These are phyloP conservation scores for Tragopan temminckii DNA, from an alignment of 2,797 vertebrate species.

Conservation along the genomic window DNA sequence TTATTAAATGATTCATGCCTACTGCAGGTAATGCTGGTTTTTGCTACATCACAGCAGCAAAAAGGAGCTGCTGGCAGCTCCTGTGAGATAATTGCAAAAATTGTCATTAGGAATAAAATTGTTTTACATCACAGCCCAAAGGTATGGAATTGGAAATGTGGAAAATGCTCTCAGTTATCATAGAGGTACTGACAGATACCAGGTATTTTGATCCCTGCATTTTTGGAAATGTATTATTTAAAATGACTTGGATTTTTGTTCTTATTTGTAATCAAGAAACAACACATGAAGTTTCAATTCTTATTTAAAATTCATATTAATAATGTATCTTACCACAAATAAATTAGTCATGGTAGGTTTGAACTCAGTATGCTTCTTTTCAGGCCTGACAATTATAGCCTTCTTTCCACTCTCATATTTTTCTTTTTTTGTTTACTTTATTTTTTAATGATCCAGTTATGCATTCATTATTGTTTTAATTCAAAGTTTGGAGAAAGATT, in stretches of 20 bases:
- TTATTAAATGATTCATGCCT: background rate
- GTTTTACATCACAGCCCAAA: conserved; percentile 2
- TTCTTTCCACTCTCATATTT: background rate
- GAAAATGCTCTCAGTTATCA: background rate
- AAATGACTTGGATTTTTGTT: background rate
- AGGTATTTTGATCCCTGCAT: background rate
- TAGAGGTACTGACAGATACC: background rate
- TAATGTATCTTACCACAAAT: background rate
- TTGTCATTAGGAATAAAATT: background rate
- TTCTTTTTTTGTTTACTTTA: background rate
- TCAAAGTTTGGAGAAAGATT: background rate
- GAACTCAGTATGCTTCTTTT: conserved; percentile 7
- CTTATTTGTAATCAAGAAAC: background rate
- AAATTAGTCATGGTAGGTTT: conserved; percentile 29
- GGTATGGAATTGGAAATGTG: background rate
- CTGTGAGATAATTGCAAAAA: conserved; percentile 24
- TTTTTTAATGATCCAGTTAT: background rate
- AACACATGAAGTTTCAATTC: background rate
- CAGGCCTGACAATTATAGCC: background rate
- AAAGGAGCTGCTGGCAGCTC: background rate
- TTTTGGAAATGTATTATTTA: background rate
- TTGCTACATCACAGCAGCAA: background rate
- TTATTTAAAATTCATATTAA: conserved; percentile 26
- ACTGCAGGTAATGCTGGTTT: background rate
- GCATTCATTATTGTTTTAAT: background rate